A percentile compares a stretch with the other conserved stretches of the same genome.
Evolutionary conservation across 2,888 invertebrate genomes (phyloP).

Genomic region (Sthenelais limicola): DNA sequence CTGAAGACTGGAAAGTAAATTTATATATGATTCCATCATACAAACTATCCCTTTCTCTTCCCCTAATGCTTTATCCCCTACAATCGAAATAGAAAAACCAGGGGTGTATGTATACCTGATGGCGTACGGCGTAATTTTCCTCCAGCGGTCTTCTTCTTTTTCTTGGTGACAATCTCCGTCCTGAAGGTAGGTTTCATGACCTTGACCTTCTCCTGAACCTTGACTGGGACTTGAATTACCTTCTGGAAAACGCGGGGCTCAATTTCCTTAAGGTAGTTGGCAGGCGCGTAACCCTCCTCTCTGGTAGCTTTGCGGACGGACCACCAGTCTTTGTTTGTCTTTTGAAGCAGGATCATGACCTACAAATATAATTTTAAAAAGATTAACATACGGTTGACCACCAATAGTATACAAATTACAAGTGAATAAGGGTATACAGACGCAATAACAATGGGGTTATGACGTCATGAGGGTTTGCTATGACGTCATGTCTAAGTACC

Average conservation of each 20-base stretch:
- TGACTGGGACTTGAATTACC: constrained; percentile 83
- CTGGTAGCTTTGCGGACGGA: constrained; percentile 94
- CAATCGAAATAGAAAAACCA: too few relatives aligned
- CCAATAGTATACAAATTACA: too few relatives aligned
- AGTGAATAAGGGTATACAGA: too few relatives aligned
- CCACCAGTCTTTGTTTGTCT: constrained; percentile 99
- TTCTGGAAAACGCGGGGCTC: constrained; percentile 81
- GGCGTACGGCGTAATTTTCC: constrained; percentile 63
- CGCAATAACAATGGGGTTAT: too few relatives aligned
- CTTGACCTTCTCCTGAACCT: constrained; percentile 85
- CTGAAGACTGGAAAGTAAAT: too few relatives aligned
- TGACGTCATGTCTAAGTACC: too few relatives aligned
- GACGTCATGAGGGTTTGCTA: too few relatives aligned
- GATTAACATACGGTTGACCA: too few relatives aligned
- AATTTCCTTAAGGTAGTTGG: constrained; percentile 94
- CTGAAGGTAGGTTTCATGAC: constrained; percentile 83
- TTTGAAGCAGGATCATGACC: constrained; percentile 91
- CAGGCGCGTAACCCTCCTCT: constrained; percentile 96
- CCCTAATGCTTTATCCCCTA: too few relatives aligned
- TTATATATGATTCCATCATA: too few relatives aligned
- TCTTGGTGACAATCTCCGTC: constrained; percentile 55
- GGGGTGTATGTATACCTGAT: too few relatives aligned
- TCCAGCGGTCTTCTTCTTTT: constrained; percentile 75
- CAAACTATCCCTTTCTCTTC: too few relatives aligned
- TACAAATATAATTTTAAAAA: constrained; percentile 57